Evolutionary conservation across 2,888 invertebrate species (phyloP), one percentile per base, ranked within the genome.

Genomic region (Eristalis tenax): DNA sequence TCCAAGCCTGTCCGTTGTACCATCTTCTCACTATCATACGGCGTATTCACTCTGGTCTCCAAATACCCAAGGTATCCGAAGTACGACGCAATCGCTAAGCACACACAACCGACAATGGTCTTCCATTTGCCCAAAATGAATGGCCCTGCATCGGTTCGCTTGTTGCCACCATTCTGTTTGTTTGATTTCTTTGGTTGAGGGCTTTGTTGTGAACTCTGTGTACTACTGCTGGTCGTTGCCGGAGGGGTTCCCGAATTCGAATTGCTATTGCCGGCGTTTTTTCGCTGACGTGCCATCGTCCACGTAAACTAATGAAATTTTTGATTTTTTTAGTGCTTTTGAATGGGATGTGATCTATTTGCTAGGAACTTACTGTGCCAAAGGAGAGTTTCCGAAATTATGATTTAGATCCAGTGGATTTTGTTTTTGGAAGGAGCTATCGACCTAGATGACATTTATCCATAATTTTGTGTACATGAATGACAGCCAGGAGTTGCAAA

Each of bases 41-140:
- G 97, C 0, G 98, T 98, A 91, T 97, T 97, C 0, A 98, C 97
- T 89, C 97, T 94, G 0, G 97, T 98, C 93, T 98, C 97, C 86
- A 97, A 92, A 91, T 98, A 98, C 1, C 98, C 98, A 90, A 96
- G 93, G 89, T 96, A 96, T 70, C 96, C 96, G 89, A 97, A 95
- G 91, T 96, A 96, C 0, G 95, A 94, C 2, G 97, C 97, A 69
- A 97, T 94, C 0, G 94, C 92, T 78, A 97, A 94, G 89, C 95
- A 96, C 13, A 94, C 91, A 63, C 94, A 94, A 8, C 96, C 95
- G 15, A 95, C 92, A 26, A 94, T 90, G 22, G 95, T 95, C 92
- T 95, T 95, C 95, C 95, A 96, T 90, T 92, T 92, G 80, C 92
- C 91, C 82, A 92, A 88, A 22, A 91, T 91, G n/a, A 92, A 89